Evolutionary conservation across 2,113 vertebrate species (phyloP), one percentile per base, ranked within the genome.

Genomic region (Trichechus manatus): DNA sequence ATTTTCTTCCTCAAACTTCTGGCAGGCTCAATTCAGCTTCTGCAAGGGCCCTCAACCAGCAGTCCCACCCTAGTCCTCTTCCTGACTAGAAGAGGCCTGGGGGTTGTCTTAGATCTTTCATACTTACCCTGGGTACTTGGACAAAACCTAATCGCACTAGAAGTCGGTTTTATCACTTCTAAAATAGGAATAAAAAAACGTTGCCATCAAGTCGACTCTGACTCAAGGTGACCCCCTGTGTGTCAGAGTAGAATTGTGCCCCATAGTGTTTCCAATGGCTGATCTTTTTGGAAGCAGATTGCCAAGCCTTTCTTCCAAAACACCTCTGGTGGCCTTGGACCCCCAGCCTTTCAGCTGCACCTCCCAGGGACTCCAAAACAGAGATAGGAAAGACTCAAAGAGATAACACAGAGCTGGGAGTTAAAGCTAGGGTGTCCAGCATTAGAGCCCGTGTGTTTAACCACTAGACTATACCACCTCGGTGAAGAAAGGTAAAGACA

Each of bases 1-100:
- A 29, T 50, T 97, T 72, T 72, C 79, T 92, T 85, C 81, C 78
- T 95, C 53, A 13, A 86, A 39, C 90, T 68, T 75, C 44, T 23
- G n/a, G 29, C 39, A 25, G 56, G 9, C 53, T 95, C 61, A 25
- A 8, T 72, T 95, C 87, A 87, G 72, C 25, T 36, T 78, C 66
- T 63, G 50, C 78, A 74, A 72, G 74, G 84, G 20, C 84, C 80
- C 19, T 81, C 53, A 29, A 5, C 36, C 3, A 70, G 74, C 6
- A 0, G 59, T 80, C 47, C 81, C 89, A 94, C 33, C 63, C 74
- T 83, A 68, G 44, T 88, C 87, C 33, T 68, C 61, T 64, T 85
- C 61, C 63, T 92, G 66, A n/a, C 31, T 83, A 27, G 47, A 83
- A 63, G 56, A 84, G 44, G 39, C 68, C n/a, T 74, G 20, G 17